phyloP scores from a whole-genome alignment of 1,140 invertebrate species.

The Drosophila murphyi region DNA sequence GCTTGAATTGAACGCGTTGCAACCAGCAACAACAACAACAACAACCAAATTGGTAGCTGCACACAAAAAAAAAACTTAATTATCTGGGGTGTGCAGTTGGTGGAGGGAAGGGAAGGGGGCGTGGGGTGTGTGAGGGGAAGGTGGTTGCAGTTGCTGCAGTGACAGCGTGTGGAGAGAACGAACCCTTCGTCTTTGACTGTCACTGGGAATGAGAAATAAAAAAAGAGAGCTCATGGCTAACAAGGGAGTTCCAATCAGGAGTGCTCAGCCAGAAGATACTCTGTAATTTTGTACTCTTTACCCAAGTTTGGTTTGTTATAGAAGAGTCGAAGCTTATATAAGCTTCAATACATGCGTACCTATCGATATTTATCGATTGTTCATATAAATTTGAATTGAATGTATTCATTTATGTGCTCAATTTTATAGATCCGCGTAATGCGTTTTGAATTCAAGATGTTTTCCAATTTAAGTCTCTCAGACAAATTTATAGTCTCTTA shows the following conservation, averaged over 20 bases:
- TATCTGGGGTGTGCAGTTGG: slow-evolving; percentile 16
- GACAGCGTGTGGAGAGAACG: not conserved
- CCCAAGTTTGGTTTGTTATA: no score
- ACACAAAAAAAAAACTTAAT: slow-evolving; percentile 34
- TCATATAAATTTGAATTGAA: not conserved
- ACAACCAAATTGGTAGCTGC: slow-evolving; percentile 7
- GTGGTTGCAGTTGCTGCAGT: slow-evolving; percentile 11
- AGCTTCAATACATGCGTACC: no score
- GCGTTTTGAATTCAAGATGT: no score
- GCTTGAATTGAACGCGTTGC: not conserved
- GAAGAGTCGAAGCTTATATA: no score
- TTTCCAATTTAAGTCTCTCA: no score
- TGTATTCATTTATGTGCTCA: no score
- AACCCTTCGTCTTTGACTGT: slow-evolving; percentile 28
- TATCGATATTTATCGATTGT: slow-evolving; percentile 1
- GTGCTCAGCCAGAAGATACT: not conserved
- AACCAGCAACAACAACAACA: not conserved
- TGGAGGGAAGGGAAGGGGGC: not conserved
- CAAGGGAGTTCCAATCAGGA: not conserved
- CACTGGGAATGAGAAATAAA: slow-evolving; percentile 34
- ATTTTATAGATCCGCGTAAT: no score
- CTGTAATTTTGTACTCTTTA: not conserved
- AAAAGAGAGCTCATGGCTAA: slow-evolving; percentile 21
- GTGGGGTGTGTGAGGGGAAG: not conserved
- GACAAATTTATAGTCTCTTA: no score